Evolutionary conservation across 2,797 vertebrate genomes (phyloP).

Genomic region (Amazona finschi): DNA sequence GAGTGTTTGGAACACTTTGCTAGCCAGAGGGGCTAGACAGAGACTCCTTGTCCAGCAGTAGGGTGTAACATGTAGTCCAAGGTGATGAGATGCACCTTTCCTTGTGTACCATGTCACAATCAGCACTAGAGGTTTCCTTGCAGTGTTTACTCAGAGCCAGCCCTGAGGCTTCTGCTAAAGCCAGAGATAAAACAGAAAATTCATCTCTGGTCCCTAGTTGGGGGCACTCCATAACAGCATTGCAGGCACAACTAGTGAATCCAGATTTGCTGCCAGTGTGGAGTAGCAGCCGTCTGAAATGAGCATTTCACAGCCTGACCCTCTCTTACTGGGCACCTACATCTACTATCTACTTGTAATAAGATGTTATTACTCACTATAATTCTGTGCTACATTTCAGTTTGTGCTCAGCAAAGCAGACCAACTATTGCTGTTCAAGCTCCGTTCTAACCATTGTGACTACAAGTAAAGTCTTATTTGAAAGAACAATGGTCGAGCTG

Average conservation of each 20-base stretch:
- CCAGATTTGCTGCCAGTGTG: neutral
- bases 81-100: neutral
- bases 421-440: neutral
- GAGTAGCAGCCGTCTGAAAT: neutral
- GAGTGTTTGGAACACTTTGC: neutral
- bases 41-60: neutral
- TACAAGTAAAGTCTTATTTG: neutral
- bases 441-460: neutral
- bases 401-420: neutral
- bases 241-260: neutral
- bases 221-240: neutral
- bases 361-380: neutral
- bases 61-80: accelerated
- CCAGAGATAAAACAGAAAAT: neutral
- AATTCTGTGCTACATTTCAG: neutral
- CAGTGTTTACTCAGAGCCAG: neutral
- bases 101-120: neutral
- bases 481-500: neutral
- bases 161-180: neutral
- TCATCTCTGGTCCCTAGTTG: neutral
- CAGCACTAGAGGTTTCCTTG: neutral
- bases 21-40: neutral
- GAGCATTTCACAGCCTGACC: neutral
- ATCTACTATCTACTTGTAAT: neutral
- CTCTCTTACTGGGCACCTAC: neutral